A percentile compares a stretch with the other conserved stretches of the same genome.
Conservation (phyloP, 1,140 invertebrate species). For the Tetramorium parvispinum region DNA sequence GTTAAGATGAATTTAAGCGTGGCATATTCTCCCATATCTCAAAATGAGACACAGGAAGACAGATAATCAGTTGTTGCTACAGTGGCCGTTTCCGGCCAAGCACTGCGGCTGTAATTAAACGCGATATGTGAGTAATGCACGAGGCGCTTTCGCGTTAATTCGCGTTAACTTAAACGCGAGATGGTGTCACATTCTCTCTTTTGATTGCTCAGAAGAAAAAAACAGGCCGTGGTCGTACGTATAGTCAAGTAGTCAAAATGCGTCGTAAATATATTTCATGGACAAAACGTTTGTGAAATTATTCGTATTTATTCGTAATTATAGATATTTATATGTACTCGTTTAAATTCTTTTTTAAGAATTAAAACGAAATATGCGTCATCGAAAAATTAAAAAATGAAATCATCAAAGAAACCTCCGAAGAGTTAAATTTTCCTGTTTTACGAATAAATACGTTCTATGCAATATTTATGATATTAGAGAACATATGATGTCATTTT, state of each 20-base stretch:
- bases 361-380: neutral
- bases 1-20: conserved; percentile 34
- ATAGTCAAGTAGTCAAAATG: neutral
- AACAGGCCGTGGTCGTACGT: neutral
- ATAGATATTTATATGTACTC: neutral
- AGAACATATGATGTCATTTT: neutral
- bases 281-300: neutral
- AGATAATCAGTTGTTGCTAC: conserved; percentile 30
- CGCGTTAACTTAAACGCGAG: conserved; percentile 15
- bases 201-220: conserved; percentile 33
- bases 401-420: neutral
- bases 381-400: conserved; percentile 6
- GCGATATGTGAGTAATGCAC: conserved; percentile 42
- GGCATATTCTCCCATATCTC: conserved; percentile 41
- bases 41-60: conserved; percentile 39
- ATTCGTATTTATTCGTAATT: neutral
- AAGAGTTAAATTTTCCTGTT: neutral
- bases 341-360: neutral
- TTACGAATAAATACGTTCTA: neutral
- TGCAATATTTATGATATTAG: neutral
- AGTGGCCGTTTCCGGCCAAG: conserved; percentile 53
- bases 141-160: conserved; percentile 15
- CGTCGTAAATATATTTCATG: neutral
- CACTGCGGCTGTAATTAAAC: conserved; percentile 45
- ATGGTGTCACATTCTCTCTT: conserved; percentile 38